phyloP scores from a whole-genome alignment of 2,888 invertebrate genomes.

The Pogonocherus hispidulus region DNA sequence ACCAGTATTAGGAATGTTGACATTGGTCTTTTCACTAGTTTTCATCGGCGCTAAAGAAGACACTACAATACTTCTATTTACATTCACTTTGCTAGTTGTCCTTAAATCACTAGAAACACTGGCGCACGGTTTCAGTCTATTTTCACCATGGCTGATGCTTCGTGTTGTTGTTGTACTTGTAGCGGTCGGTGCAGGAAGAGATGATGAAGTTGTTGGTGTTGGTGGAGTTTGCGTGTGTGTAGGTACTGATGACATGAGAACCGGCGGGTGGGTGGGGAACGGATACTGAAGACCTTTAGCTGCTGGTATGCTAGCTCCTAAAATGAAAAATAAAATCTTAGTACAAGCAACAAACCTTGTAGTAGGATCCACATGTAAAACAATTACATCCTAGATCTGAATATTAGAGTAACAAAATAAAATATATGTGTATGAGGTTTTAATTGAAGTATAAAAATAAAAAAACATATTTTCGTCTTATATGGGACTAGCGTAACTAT shows the following conservation, averaged over 20 bases:
- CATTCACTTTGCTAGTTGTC: slow-evolving; percentile 65
- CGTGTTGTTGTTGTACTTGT: slow-evolving; percentile 52
- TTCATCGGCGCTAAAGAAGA: slow-evolving; percentile 50
- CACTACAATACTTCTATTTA: slow-evolving; percentile 63
- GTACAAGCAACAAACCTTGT: background rate
- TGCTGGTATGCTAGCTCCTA: slow-evolving; percentile 61
- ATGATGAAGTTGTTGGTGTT: slow-evolving; percentile 56
- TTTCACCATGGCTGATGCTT: slow-evolving; percentile 61
- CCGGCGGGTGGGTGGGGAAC: slow-evolving; percentile 83
- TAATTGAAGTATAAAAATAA: no score
- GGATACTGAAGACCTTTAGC: slow-evolving; percentile 80
- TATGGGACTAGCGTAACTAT: no score
- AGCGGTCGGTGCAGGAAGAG: slow-evolving; percentile 41
- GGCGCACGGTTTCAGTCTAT: slow-evolving; percentile 63
- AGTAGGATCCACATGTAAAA: background rate
- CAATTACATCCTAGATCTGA: no score
- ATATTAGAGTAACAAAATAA: no score
- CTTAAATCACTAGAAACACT: slow-evolving; percentile 63
- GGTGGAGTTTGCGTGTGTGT: slow-evolving; percentile 41
- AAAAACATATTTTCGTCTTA: no score
- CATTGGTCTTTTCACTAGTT: slow-evolving; percentile 55
- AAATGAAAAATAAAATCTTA: slow-evolving; percentile 20
- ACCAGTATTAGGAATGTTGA: slow-evolving; percentile 53
- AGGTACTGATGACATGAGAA: slow-evolving; percentile 61
- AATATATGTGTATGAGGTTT: no score